Evolutionary conservation across 1,140 invertebrate genomes (phyloP).

Genomic region (Calliphora vicina): DNA sequence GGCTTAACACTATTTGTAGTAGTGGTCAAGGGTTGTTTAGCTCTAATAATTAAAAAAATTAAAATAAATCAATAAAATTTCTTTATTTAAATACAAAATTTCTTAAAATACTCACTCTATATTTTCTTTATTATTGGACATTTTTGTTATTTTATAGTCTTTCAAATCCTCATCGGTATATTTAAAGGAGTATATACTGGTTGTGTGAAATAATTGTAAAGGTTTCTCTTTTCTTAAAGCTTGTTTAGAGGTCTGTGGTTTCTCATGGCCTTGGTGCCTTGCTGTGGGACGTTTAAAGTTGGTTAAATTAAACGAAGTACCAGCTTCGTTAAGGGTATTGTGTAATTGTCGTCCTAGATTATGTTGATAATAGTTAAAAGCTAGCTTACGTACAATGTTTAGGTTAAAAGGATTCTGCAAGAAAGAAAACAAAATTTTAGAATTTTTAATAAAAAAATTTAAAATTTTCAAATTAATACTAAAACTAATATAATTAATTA

Average conservation of each 20-base stretch:
- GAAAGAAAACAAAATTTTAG: not conserved
- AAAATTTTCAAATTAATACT: not conserved
- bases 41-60: conserved; percentile 40
- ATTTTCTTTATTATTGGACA: conserved; percentile 39
- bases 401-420: conserved; percentile 31
- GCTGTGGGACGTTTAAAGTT: conserved; percentile 27
- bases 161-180: conserved; percentile 48
- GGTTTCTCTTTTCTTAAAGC: not conserved
- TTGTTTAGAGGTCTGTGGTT: not conserved
- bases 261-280: not conserved
- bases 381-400: conserved; percentile 16
- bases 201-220: not conserved
- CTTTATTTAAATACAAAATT: not conserved
- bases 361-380: conserved; percentile 30
- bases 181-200: conserved; percentile 22
- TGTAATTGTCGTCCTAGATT: not conserved
- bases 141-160: conserved; percentile 27
- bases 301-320: conserved; percentile 24
- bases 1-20: conserved; percentile 44
- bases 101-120: conserved; percentile 47
- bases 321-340: not conserved
- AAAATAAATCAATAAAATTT: not conserved
- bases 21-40: conserved; percentile 46
- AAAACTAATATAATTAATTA: not conserved
- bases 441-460: not conserved